phyloP scores from a whole-genome alignment of 2,888 invertebrate genomes.

The Bombylius major region DNA sequence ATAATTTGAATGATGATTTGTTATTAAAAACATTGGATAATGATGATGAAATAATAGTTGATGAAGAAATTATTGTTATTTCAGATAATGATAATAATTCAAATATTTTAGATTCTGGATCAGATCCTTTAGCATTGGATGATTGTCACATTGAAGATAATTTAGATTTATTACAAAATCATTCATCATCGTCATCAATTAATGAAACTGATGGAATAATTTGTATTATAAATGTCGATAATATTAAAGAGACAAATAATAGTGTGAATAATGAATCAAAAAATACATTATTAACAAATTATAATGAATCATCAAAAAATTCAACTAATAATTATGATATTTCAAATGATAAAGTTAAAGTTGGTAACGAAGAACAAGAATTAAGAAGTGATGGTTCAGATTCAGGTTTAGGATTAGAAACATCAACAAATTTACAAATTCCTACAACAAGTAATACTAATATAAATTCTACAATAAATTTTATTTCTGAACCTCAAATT shows the following conservation, averaged over 20 bases:
- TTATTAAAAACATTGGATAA: background rate
- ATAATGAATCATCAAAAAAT: background rate
- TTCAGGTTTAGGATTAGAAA: slow-evolving; percentile 69
- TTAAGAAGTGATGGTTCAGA: slow-evolving; percentile 72
- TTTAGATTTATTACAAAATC: slow-evolving; percentile 10
- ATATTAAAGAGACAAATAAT: background rate
- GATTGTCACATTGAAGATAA: slow-evolving; percentile 18
- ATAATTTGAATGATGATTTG: background rate
- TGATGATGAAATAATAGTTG: slow-evolving; percentile 25
- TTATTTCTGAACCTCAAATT: background rate
- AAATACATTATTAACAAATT: background rate
- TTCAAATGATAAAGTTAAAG: background rate
- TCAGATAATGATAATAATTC: slow-evolving; percentile 21
- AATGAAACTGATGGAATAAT: slow-evolving; percentile 12
- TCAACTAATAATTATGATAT: background rate
- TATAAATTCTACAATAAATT: slow-evolving; percentile 15
- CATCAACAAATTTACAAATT: slow-evolving; percentile 26
- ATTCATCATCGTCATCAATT: slow-evolving; percentile 5
- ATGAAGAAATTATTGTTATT: slow-evolving; percentile 16
- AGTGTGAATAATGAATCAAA: background rate
- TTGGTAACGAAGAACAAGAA: slow-evolving; percentile 41
- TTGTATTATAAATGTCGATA: slow-evolving; percentile 16
- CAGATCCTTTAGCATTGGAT: slow-evolving; percentile 35
- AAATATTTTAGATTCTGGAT: slow-evolving; percentile 25
- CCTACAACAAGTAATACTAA: slow-evolving; percentile 9